A percentile compares a stretch with the other conserved stretches of the same genome.
phyloP scores from a whole-genome alignment of 64 coral and sea anemone species.

The Cladopsammia gracilis region DNA sequence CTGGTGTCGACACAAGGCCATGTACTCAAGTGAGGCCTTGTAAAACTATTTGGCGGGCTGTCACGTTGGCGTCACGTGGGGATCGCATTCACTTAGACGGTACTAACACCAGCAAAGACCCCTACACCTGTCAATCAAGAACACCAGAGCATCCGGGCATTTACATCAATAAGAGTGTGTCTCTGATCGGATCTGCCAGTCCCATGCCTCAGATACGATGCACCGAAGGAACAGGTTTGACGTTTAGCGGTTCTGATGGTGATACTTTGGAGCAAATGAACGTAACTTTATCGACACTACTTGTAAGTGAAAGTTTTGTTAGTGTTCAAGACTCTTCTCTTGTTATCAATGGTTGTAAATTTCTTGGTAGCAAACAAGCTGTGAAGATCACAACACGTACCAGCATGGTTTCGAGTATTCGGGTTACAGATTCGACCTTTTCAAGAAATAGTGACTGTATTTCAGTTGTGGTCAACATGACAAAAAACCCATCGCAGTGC shows the following conservation, averaged over 20 bases:
- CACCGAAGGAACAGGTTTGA: slow-evolving; percentile 7
- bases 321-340: slow-evolving; percentile 1
- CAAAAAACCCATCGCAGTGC: neutral
- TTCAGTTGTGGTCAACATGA: neutral
- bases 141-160: slow-evolving; percentile 48
- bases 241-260: neutral
- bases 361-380: neutral
- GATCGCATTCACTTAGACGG: slow-evolving; percentile 65
- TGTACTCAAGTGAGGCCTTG: slow-evolving; percentile 64
- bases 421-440: slow-evolving; percentile 36
- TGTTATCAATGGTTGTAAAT: slow-evolving; percentile 14
- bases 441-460: slow-evolving; percentile 17
- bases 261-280: neutral
- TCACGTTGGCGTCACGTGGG: neutral
- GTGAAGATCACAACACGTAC: neutral
- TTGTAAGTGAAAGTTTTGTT: neutral
- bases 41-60: slow-evolving; percentile 59
- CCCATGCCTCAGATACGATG: slow-evolving; percentile 38
- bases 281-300: neutral
- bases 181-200: slow-evolving; percentile 46
- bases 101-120: slow-evolving; percentile 34
- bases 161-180: slow-evolving; percentile 63
- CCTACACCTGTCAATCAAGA: slow-evolving; percentile 56
- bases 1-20: slow-evolving; percentile 38
- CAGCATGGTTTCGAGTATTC: neutral